These are phyloP conservation scores for Eubucco bourcierii DNA, from an alignment of 2,113 vertebrate genomes.

Conservation along the genomic window DNA sequence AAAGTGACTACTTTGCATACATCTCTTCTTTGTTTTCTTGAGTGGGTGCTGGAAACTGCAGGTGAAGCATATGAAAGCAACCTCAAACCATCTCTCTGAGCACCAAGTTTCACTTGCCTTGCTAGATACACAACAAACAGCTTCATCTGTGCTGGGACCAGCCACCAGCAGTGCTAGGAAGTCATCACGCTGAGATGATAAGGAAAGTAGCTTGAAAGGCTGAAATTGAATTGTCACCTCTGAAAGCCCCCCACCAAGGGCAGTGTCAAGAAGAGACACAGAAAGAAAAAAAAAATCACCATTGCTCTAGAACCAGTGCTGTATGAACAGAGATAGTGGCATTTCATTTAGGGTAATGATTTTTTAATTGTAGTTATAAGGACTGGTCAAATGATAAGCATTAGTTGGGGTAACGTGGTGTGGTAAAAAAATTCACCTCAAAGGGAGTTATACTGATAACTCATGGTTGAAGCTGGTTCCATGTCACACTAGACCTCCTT, in stretches of 20 bases:
- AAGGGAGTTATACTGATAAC: neutral
- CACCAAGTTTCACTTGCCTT: neutral
- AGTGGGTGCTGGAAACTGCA: neutral
- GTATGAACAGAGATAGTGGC: neutral
- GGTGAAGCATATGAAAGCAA: neutral
- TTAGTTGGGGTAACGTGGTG: neutral
- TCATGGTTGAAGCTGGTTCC: neutral
- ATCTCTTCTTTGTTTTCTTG: neutral
- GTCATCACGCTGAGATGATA: neutral
- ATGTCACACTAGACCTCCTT: neutral
- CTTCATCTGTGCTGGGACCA: neutral
- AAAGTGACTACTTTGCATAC: neutral
- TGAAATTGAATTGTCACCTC: neutral
- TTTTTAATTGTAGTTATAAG: neutral
- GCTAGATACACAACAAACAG: neutral
- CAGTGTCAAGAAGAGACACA: neutral
- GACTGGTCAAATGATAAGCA: neutral
- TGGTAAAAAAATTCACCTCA: neutral
- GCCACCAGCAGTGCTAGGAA: neutral
- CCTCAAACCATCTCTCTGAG: neutral
- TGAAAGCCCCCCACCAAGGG: neutral
- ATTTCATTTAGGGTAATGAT: neutral
- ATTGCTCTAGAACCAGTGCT: neutral
- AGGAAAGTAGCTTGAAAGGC: neutral
- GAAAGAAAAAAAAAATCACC: neutral